Conservation (phyloP, 2,113 vertebrate genomes). For the Cinclus cinclus region DNA sequence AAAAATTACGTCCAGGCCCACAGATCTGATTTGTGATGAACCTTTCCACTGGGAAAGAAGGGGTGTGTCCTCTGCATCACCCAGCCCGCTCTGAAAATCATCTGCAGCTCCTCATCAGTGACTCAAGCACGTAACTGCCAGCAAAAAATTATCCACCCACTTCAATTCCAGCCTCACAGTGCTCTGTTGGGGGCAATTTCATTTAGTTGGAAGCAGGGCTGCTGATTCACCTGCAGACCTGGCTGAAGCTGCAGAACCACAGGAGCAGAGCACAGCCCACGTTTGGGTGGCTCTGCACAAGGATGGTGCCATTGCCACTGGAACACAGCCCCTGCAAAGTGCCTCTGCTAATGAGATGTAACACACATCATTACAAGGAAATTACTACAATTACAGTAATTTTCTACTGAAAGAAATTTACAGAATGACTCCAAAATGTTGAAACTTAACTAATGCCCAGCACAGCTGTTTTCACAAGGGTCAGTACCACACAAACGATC, state of each 20-base stretch:
- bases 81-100: accelerated
- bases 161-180: neutral
- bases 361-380: neutral
- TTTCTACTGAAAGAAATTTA: neutral
- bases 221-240: neutral
- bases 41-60: neutral
- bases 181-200: accelerated
- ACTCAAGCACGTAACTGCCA: neutral
- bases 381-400: neutral
- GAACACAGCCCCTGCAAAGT: neutral
- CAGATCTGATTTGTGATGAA: neutral
- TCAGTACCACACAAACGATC: neutral
- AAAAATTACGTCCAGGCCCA: neutral
- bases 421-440: neutral
- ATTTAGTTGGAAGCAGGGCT: neutral
- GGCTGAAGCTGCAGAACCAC: neutral
- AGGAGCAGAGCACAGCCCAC: neutral
- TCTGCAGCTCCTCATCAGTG: neutral
- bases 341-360: neutral
- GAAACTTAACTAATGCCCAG: neutral
- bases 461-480: neutral
- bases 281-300: neutral
- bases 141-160: neutral
- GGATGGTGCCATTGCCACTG: accelerated
- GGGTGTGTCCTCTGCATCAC: accelerated